These are phyloP conservation scores for Brachyrhaphis roseni DNA, from an alignment of 2,797 vertebrate species.

Conservation along the genomic window DNA sequence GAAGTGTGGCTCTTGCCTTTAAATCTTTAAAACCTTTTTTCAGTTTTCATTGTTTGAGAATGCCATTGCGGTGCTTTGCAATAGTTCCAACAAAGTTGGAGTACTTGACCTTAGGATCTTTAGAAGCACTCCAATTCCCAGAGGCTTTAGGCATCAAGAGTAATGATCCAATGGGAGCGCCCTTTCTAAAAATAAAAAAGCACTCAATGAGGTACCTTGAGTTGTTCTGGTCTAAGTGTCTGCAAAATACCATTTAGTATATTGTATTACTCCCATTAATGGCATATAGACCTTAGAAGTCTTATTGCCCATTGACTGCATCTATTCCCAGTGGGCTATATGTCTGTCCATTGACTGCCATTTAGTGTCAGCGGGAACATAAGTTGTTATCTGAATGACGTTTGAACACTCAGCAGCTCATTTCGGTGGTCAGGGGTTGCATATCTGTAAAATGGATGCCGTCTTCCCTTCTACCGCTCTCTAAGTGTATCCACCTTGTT, in stretches of 20 bases:
- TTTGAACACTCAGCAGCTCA: conserved; percentile 71
- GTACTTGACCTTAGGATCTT: conserved; percentile 11
- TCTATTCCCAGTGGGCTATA: conserved; percentile 69
- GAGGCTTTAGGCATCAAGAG: conserved; percentile 25
- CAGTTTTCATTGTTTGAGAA: background rate
- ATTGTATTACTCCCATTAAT: conserved; percentile 75
- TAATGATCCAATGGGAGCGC: conserved; percentile 32
- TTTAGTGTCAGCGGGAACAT: conserved; percentile 71
- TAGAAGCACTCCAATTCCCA: conserved; percentile 30
- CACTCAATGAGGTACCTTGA: conserved; percentile 71
- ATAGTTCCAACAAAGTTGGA: background rate
- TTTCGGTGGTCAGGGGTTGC: conserved; percentile 67
- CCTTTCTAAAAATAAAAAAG: conserved; percentile 78
- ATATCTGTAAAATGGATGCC: conserved; percentile 65
- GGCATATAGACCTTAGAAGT: conserved; percentile 64
- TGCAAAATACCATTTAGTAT: conserved; percentile 78
- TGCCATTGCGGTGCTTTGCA: background rate
- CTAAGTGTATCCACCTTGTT: conserved; percentile 22
- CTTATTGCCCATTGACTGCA: conserved; percentile 68
- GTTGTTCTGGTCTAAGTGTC: conserved; percentile 73
- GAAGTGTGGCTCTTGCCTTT: conserved; percentile 21
- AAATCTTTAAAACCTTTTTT: background rate
- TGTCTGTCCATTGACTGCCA: conserved; percentile 76
- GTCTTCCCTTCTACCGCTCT: conserved; percentile 8
- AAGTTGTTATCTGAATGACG: conserved; percentile 72